Evolutionary conservation across 2,113 vertebrate genomes (phyloP), one percentile per base, ranked within the genome.

Genomic region (Alosa alosa): DNA sequence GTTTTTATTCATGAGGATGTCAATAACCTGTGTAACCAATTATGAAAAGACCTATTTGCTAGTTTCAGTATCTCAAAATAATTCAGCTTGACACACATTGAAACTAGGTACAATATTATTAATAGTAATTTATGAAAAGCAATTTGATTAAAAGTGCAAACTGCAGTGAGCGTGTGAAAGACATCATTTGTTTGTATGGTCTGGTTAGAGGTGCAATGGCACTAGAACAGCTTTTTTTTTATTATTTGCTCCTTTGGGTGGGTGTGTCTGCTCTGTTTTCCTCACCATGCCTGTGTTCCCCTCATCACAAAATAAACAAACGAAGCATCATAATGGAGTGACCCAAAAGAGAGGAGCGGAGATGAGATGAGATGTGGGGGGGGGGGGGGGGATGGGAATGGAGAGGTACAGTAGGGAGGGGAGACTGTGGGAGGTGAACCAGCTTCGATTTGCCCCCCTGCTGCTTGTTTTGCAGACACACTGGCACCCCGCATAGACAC

Each of bases 361-460:
- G n/a, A 72, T 31, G 64, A 72, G 64, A 36, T 1, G 64, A 13
- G n/a, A 25, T 17, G 55, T 15, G 64, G n/a, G 8, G 64, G 64
- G 64, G 36, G 36, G 31, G 36, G 1, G 4, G 72, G 72, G 15
- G 72, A 4, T 39, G 72, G 36, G 13, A 31, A 6, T 15, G 72
- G 13, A 31, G 72, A 4, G 25, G 9, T 31, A 31, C 31, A 31
- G 31, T 31, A 31, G 31, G 31, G 31, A 31, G 36, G 11, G 13
- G 31, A 39, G 72, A 78, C 3, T 39, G 36, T 20, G 72, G 31
- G 72, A 78, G 72, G 72, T 17, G 72, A 31, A 78, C 55, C 83
- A 64, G 57, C 82, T 52, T 83, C 36, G 82, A 83, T 57, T 31
- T 52, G 31, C 82, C 49, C 50, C 50, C 82, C 82, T 20, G 52